Percentiles rank a stretch among this genome's conserved stretches.
phyloP scores from a whole-genome alignment of 2,797 vertebrate genomes.

The Acanthurus lineatus region DNA sequence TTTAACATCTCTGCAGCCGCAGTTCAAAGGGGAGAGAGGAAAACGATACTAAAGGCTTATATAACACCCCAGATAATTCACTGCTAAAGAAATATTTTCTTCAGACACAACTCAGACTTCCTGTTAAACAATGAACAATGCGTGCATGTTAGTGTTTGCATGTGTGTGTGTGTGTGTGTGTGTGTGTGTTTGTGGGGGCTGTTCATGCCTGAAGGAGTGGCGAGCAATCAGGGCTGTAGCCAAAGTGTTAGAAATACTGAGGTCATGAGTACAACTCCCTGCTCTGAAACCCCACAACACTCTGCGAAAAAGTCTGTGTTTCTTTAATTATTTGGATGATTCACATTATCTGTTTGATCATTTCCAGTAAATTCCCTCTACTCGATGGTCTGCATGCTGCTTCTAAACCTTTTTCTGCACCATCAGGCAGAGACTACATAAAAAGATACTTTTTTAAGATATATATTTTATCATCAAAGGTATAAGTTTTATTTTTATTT shows the following conservation, averaged over 20 bases:
- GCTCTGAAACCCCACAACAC: neutral
- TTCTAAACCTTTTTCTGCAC: neutral
- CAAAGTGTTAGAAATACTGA: constrained; percentile 9
- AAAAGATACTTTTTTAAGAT: neutral
- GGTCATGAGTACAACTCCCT: constrained; percentile 4
- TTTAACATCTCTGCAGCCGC: constrained; percentile 75
- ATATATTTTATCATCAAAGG: neutral
- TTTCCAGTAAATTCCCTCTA: constrained; percentile 2
- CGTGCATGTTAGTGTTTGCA: constrained; percentile 14
- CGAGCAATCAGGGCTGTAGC: constrained; percentile 14
- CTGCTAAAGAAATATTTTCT: constrained; percentile 62
- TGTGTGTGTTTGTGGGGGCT: constrained; percentile 8
- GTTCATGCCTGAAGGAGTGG: constrained; percentile 18
- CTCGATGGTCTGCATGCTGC: neutral
- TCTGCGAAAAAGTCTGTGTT: neutral
- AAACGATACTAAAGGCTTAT: constrained; percentile 69
- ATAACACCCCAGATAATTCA: constrained; percentile 70
- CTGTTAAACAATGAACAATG: constrained; percentile 24
- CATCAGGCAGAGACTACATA: neutral
- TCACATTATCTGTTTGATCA: constrained; percentile 12
- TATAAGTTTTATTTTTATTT: too few relatives aligned
- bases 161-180: constrained; percentile 9
- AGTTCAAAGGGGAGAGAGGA: constrained; percentile 77
- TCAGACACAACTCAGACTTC: constrained; percentile 53
- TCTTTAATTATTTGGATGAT: neutral